phyloP scores from a whole-genome alignment of 2,888 invertebrate species.

The Parnassius glacialis region DNA sequence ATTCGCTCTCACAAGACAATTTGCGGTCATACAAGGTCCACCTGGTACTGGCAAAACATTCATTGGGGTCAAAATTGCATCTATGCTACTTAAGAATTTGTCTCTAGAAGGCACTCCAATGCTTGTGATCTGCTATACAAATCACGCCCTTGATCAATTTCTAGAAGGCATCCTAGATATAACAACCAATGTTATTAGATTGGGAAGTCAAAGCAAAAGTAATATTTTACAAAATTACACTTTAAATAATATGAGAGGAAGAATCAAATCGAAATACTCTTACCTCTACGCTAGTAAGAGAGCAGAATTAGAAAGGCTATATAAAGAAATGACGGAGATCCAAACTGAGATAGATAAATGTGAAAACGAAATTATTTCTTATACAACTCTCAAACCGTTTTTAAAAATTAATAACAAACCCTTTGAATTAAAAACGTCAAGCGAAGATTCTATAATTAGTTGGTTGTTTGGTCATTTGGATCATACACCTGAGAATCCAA shows the following conservation, averaged over 20 bases:
- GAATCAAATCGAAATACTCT: constrained; percentile 61
- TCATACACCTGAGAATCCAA: constrained; percentile 24
- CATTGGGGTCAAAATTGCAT: constrained; percentile 87
- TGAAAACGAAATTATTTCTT: constrained; percentile 58
- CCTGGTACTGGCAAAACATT: constrained; percentile 94
- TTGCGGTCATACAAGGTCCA: constrained; percentile 91
- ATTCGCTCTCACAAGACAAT: constrained; percentile 85
- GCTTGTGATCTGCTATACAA: constrained; percentile 90
- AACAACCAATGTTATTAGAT: constrained; percentile 82
- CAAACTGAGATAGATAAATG: constrained; percentile 67
- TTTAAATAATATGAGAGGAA: constrained; percentile 58
- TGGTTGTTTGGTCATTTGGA: constrained; percentile 62
- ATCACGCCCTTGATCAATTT: constrained; percentile 94
- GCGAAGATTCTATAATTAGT: constrained; percentile 55
- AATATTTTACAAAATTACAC: constrained; percentile 77
- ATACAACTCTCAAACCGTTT: constrained; percentile 50
- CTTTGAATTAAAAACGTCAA: constrained; percentile 45
- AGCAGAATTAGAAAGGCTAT: constrained; percentile 54
- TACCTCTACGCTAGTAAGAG: constrained; percentile 57
- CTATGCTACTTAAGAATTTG: constrained; percentile 83
- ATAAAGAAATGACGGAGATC: constrained; percentile 57
- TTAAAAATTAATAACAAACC: constrained; percentile 45
- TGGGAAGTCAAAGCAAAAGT: constrained; percentile 86
- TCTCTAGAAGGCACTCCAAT: constrained; percentile 83
- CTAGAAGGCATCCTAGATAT: constrained; percentile 83